These are phyloP conservation scores for Protobothrops flavoviridis DNA, from an alignment of 2,113 vertebrate genomes.

Conservation along the genomic window DNA sequence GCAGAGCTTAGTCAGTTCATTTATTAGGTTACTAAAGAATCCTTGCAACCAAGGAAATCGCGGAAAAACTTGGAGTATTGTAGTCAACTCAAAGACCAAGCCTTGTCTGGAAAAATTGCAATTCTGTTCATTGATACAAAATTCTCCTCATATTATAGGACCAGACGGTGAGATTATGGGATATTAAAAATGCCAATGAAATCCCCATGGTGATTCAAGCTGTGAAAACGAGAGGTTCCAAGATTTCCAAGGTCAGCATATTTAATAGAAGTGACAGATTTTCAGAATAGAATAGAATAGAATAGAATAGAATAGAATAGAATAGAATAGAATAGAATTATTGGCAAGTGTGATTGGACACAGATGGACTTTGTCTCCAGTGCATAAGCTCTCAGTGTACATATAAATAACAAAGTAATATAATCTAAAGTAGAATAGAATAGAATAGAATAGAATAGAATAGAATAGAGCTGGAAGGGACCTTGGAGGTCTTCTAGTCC, in stretches of 20 bases:
- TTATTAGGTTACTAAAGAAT: neutral
- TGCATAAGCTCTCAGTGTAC: too few relatives aligned
- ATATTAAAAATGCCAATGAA: slow-evolving; percentile 68
- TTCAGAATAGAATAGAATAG: too few relatives aligned
- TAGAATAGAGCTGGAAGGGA: too few relatives aligned
- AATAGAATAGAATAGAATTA: too few relatives aligned
- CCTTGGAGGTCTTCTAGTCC: too few relatives aligned
- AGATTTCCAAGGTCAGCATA: slow-evolving; percentile 65
- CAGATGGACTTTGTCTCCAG: too few relatives aligned
- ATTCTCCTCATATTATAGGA: slow-evolving; percentile 59
- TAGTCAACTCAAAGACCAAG: neutral
- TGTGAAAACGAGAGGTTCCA: slow-evolving; percentile 50
- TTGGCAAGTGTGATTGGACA: too few relatives aligned
- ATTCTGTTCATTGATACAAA: neutral
- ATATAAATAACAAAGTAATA: too few relatives aligned
- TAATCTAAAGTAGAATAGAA: too few relatives aligned
- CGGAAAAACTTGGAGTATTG: neutral
- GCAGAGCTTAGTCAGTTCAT: neutral
- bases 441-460: too few relatives aligned
- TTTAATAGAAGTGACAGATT: neutral
- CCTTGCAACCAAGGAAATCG: neutral
- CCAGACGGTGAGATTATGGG: slow-evolving; percentile 71
- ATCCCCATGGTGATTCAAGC: slow-evolving; percentile 63
- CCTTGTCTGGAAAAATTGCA: neutral
- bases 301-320: too few relatives aligned